These are phyloP conservation scores for Rhopalosiphum maidis DNA, from an alignment of 1,140 invertebrate species.

Conservation along the genomic window DNA sequence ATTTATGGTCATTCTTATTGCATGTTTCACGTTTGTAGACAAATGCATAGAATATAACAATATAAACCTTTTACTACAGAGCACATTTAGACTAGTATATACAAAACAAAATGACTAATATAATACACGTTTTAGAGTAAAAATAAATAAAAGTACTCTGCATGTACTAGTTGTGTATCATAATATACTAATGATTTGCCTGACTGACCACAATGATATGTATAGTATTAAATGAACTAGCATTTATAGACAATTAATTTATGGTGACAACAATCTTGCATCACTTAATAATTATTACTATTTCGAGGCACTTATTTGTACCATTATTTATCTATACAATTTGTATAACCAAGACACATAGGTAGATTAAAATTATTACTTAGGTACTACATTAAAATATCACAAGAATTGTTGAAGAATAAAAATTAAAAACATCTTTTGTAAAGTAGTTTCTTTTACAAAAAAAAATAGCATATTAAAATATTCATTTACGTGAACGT, in stretches of 20 bases:
- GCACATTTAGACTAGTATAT: conserved; percentile 46
- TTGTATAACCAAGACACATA: conserved; percentile 31
- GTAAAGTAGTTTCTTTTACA: neutral
- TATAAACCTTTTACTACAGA: conserved; percentile 32
- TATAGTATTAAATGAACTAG: neutral
- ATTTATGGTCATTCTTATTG: conserved; percentile 12
- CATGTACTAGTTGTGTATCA: neutral
- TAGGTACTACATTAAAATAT: conserved; percentile 45
- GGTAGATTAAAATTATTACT: conserved; percentile 42
- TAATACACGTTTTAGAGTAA: conserved; percentile 16
- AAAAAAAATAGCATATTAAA: neutral
- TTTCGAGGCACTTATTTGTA: conserved; percentile 39
- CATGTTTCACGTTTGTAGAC: conserved; percentile 4
- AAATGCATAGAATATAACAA: conserved; percentile 13
- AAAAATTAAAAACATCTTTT: conserved; percentile 24
- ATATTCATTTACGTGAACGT: conserved; percentile 28
- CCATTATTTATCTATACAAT: conserved; percentile 5
- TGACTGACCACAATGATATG: conserved; percentile 41
- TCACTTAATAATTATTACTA: neutral
- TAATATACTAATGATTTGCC: conserved; percentile 10
- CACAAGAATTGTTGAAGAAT: conserved; percentile 40
- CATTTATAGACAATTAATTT: neutral
- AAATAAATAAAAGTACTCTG: conserved; percentile 37
- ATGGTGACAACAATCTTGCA: neutral
- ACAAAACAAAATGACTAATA: conserved; percentile 54